Evolutionary conservation across 1,140 invertebrate species (phyloP).

Genomic region (Telenomus remus): DNA sequence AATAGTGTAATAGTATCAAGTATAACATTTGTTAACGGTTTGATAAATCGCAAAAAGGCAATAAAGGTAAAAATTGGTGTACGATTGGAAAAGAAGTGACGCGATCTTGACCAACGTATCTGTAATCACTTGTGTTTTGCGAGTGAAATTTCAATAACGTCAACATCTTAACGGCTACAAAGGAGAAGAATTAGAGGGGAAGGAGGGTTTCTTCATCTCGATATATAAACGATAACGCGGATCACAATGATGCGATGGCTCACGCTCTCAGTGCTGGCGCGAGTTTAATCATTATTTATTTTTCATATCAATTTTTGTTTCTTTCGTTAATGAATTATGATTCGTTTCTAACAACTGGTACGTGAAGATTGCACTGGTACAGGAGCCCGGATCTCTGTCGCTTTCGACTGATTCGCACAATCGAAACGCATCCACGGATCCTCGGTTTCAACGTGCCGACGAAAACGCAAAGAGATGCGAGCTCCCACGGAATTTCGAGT

Average conservation of each 20-base stretch:
- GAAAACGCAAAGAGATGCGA: slow-evolving; percentile 56
- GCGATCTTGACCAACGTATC: slow-evolving; percentile 61
- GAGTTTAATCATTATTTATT: slow-evolving; percentile 45
- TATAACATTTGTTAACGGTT: slow-evolving; percentile 71
- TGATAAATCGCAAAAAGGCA: slow-evolving; percentile 61
- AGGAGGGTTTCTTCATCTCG: slow-evolving; percentile 37
- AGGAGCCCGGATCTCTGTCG: slow-evolving; percentile 60
- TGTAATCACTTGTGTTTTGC: slow-evolving; percentile 62
- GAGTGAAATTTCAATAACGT: slow-evolving; percentile 72
- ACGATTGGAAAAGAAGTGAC: slow-evolving; percentile 56
- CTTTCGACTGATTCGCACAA: slow-evolving; percentile 31
- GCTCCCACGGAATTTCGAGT: slow-evolving; percentile 65
- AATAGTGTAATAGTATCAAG: slow-evolving; percentile 59
- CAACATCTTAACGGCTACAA: slow-evolving; percentile 73
- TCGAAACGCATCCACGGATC: background rate
- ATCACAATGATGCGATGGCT: slow-evolving; percentile 73
- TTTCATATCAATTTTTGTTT: slow-evolving; percentile 26
- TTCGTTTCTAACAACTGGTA: slow-evolving; percentile 72
- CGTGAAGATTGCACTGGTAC: slow-evolving; percentile 73
- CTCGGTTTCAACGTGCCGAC: slow-evolving; percentile 14
- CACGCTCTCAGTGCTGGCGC: slow-evolving; percentile 42
- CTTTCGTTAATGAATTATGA: slow-evolving; percentile 65
- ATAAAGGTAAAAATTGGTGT: slow-evolving; percentile 57
- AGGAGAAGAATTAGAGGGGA: slow-evolving; percentile 61
- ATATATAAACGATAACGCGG: slow-evolving; percentile 74